Evolutionary conservation across 2,888 invertebrate genomes (phyloP).

Genomic region (Entomobrya multifasciata): DNA sequence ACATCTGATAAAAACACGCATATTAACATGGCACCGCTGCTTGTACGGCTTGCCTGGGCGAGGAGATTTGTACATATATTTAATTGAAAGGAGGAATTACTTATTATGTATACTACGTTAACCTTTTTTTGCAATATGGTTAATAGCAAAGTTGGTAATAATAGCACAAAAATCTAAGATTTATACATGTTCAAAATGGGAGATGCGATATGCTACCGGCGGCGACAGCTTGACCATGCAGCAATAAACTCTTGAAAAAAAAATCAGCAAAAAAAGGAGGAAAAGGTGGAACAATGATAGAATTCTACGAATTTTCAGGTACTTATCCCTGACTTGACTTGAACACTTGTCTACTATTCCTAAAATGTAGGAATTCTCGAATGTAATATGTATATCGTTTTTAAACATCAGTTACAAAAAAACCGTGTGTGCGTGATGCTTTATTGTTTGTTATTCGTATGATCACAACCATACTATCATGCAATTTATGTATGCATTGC

Average conservation of each 20-base stretch:
- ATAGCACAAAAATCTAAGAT: conserved; percentile 59
- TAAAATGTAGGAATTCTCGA: not conserved
- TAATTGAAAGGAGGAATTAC: conserved; percentile 61
- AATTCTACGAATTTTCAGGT: conserved; percentile 73
- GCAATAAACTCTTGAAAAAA: conserved; percentile 39
- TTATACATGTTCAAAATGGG: conserved; percentile 49
- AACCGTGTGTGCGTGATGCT: conserved; percentile 39
- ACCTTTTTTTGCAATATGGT: not conserved
- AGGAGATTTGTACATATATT: conserved; percentile 4
- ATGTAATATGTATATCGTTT: not conserved
- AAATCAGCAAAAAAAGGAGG: conserved; percentile 29
- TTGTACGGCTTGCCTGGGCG: not conserved
- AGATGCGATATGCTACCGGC: conserved; percentile 67
- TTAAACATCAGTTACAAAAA: not conserved
- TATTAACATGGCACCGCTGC: not conserved
- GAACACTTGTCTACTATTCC: conserved; percentile 47
- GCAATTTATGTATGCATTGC: conserved; percentile 39
- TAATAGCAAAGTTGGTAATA: conserved; percentile 37
- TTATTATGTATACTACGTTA: conserved; percentile 5
- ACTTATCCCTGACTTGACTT: conserved; percentile 50
- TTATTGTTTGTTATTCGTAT: conserved; percentile 39
- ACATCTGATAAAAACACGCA: not conserved
- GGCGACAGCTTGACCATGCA: conserved; percentile 73
- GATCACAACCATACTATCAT: conserved; percentile 36
- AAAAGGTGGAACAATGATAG: conserved; percentile 70